phyloP scores from a whole-genome alignment of 2,113 vertebrate species.

The Talpa occidentalis region DNA sequence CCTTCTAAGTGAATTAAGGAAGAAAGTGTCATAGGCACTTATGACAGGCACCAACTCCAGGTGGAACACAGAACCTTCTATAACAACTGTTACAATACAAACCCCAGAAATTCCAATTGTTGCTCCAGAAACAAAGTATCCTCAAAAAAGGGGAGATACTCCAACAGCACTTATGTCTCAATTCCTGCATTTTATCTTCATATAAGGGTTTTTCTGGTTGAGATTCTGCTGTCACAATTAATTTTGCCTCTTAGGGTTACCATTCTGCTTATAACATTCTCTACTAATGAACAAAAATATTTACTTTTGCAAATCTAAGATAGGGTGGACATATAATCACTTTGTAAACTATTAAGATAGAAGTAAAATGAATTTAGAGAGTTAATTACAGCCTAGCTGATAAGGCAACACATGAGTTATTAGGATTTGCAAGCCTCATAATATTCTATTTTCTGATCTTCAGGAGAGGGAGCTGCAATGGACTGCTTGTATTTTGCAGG shows the following conservation, averaged over 20 bases:
- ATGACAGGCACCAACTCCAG: not conserved
- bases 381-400: not conserved
- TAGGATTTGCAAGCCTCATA: not conserved
- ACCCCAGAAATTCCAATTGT: not conserved
- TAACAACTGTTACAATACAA: not conserved
- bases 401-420: not conserved
- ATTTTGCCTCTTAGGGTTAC: not conserved
- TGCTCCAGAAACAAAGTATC: not conserved
- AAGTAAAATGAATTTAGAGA: constrained; percentile 9
- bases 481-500: not conserved
- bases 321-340: not conserved
- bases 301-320: not conserved
- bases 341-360: constrained; percentile 6
- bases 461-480: not conserved
- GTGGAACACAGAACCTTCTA: not conserved
- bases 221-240: not conserved
- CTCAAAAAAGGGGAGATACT: not conserved
- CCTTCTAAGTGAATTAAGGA: not conserved
- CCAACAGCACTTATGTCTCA: not conserved
- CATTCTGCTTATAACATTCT: not conserved
- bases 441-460: not conserved
- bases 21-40: not conserved
- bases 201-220: not conserved
- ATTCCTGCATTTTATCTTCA: not conserved
- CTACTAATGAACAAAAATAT: not conserved